These are phyloP conservation scores for Dione juno DNA, from an alignment of 2,888 invertebrate genomes.

Conservation along the genomic window DNA sequence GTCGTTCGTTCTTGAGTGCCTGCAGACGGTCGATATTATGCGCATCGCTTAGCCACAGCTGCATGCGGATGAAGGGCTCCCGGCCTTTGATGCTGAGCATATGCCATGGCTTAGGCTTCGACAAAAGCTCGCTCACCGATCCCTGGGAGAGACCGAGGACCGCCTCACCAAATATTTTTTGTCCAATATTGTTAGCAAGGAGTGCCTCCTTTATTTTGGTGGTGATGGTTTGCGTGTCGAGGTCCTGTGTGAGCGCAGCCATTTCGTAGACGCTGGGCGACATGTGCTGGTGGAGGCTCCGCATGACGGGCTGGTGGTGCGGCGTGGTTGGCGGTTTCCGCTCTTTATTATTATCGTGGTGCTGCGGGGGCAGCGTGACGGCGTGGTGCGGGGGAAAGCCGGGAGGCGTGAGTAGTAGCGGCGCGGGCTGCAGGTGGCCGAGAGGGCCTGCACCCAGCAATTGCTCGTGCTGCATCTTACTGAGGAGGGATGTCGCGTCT, in stretches of 20 bases:
- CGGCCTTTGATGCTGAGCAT: slow-evolving; percentile 99
- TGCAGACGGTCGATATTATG: slow-evolving; percentile 97
- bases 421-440: slow-evolving; percentile 80
- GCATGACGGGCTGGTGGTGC: slow-evolving; percentile 86
- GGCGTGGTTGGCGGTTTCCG: slow-evolving; percentile 81
- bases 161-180: slow-evolving; percentile 99
- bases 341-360: slow-evolving; percentile 81
- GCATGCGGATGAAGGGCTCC: slow-evolving; percentile 98
- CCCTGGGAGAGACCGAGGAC: slow-evolving; percentile 98
- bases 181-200: slow-evolving; percentile 98
- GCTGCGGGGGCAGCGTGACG: slow-evolving; percentile 86
- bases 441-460: slow-evolving; percentile 83
- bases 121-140: slow-evolving; percentile 97
- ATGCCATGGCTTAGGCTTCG: slow-evolving; percentile 99
- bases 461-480: slow-evolving; percentile 88
- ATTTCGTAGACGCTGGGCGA: slow-evolving; percentile 98
- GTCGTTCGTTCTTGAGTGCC: slow-evolving; percentile 93
- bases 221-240: slow-evolving; percentile 98
- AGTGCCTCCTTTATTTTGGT: slow-evolving; percentile 98
- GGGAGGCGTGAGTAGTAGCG: slow-evolving; percentile 89
- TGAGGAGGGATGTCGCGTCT: slow-evolving; percentile 85
- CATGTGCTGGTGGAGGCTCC: slow-evolving; percentile 91
- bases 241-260: slow-evolving; percentile 97
- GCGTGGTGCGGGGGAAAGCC: slow-evolving; percentile 90
- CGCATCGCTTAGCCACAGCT: slow-evolving; percentile 97